Conservation (phyloP, 2,797 vertebrate genomes). For the Takifugu rubripes region DNA sequence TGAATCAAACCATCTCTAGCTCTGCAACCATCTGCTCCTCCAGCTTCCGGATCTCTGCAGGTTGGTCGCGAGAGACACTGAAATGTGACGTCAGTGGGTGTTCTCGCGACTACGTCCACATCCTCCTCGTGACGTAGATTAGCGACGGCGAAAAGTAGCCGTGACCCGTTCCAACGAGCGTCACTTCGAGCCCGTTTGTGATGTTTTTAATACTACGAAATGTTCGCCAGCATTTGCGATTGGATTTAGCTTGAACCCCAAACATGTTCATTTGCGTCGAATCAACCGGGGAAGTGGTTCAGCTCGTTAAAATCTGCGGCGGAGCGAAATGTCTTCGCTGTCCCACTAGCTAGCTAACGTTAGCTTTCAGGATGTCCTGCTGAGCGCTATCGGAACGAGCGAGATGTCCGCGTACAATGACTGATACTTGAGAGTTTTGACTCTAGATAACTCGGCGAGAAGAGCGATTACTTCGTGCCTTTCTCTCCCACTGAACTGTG, state of each 20-base stretch:
- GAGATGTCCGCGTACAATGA: conserved; percentile 14
- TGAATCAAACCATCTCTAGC: neutral
- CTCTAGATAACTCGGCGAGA: conserved; percentile 6
- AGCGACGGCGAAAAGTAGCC: too few species aligned
- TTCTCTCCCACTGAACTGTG: conserved; percentile 35
- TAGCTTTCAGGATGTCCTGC: conserved; percentile 48
- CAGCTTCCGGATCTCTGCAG: too few species aligned
- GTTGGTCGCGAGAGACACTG: too few species aligned
- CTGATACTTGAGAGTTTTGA: conserved; percentile 15
- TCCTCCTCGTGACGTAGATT: too few species aligned
- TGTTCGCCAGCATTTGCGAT: neutral
- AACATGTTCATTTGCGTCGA: conserved; percentile 38
- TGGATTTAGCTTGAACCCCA: conserved; percentile 13
- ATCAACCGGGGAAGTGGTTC: conserved; percentile 10
- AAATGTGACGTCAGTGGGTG: too few species aligned
- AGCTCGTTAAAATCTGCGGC: conserved; percentile 8
- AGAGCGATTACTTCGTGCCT: conserved; percentile 29
- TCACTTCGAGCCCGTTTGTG: neutral
- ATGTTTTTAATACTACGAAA: neutral
- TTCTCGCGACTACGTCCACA: too few species aligned
- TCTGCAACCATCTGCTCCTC: conserved; percentile 8
- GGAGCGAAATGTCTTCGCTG: conserved; percentile 30
- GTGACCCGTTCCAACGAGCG: neutral
- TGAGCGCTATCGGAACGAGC: conserved; percentile 26
- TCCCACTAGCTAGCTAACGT: conserved; percentile 30